phyloP scores from a whole-genome alignment of 2,113 vertebrate genomes.

The Lepisosteus osseus region DNA sequence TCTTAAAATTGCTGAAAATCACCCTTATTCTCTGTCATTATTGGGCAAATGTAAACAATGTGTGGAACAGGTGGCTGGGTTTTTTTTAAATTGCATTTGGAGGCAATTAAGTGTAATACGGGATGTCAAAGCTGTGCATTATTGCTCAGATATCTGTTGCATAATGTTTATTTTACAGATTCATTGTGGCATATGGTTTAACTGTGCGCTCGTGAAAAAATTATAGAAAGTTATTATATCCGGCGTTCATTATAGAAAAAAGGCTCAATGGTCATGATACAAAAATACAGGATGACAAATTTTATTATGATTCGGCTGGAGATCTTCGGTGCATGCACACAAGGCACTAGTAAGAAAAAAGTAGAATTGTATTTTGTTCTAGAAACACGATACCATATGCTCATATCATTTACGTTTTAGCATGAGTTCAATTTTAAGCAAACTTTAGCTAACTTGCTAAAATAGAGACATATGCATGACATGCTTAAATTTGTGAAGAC shows the following conservation, averaged over 20 bases:
- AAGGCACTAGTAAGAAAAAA: neutral
- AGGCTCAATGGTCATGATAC: neutral
- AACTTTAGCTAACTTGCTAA: no score
- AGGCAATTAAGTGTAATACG: constrained; percentile 71
- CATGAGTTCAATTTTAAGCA: no score
- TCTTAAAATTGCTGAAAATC: constrained; percentile 50
- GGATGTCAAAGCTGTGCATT: constrained; percentile 61
- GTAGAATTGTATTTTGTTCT: neutral
- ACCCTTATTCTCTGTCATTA: constrained; percentile 44
- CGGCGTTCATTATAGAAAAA: constrained; percentile 10
- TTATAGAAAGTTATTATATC: constrained; percentile 54
- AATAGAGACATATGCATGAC: no score
- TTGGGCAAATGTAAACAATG: constrained; percentile 51
- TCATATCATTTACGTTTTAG: no score
- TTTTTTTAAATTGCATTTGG: constrained; percentile 56
- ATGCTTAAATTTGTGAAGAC: no score
- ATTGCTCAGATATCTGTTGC: constrained; percentile 59
- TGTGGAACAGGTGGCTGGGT: constrained; percentile 60
- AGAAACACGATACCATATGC: no score
- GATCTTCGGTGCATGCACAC: neutral
- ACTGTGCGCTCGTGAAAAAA: constrained; percentile 51
- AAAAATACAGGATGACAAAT: neutral
- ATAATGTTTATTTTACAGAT: constrained; percentile 66
- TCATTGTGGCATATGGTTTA: constrained; percentile 60
- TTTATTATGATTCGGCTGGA: neutral